Conservation (phyloP, 2,888 invertebrate species). For the Ommatoiulus sabulosus region DNA sequence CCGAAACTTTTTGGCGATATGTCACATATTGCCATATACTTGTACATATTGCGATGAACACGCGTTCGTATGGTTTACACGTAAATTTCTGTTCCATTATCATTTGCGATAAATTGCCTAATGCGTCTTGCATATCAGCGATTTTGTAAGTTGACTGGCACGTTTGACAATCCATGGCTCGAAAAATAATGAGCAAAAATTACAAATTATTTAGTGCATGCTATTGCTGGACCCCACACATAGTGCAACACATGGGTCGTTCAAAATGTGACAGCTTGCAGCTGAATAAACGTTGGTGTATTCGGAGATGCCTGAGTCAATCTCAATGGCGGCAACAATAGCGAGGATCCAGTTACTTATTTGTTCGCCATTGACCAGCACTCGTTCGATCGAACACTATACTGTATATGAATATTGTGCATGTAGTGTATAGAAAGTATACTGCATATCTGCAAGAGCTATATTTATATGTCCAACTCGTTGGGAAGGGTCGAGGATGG, state of each 20-base stretch:
- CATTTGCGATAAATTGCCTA: too few relatives aligned
- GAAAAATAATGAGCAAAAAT: too few relatives aligned
- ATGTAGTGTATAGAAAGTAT: background rate
- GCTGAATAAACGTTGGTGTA: slow-evolving; percentile 27
- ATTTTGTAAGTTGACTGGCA: too few relatives aligned
- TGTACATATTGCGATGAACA: too few relatives aligned
- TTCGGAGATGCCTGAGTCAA: slow-evolving; percentile 16
- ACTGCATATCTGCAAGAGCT: background rate
- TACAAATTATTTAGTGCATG: too few relatives aligned
- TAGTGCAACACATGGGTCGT: slow-evolving; percentile 27
- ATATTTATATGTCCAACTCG: background rate
- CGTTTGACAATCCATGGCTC: too few relatives aligned
- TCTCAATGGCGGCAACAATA: slow-evolving; percentile 34
- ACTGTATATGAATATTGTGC: too few relatives aligned
- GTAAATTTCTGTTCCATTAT: too few relatives aligned
- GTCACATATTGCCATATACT: too few relatives aligned
- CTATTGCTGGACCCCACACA: slow-evolving; percentile 15
- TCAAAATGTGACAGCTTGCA: slow-evolving; percentile 23
- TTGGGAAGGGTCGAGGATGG: background rate
- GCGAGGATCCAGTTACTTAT: slow-evolving; percentile 26
- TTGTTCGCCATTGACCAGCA: slow-evolving; percentile 20
- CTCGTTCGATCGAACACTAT: background rate
- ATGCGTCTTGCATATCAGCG: too few relatives aligned
- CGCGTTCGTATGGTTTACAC: too few relatives aligned
- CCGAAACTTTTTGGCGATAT: too few relatives aligned